These are phyloP conservation scores for Druon quercuslanigerum DNA, from an alignment of 1,140 invertebrate species.

Conservation along the genomic window DNA sequence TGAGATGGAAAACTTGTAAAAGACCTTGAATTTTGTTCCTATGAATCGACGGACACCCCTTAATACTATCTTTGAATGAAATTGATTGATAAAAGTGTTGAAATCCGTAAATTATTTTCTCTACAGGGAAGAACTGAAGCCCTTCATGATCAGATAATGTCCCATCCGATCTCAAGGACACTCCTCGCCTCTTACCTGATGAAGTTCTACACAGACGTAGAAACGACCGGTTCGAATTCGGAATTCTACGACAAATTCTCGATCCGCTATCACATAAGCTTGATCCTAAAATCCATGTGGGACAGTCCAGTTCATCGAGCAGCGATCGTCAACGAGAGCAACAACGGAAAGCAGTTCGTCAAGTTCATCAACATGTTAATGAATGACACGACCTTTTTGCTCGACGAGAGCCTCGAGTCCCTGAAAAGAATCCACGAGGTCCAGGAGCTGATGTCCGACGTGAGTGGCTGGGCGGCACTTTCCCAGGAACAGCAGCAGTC, in stretches of 20 bases:
- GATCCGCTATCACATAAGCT: conserved; percentile 97
- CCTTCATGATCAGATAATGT: conserved; percentile 83
- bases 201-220: conserved; percentile 99
- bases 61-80: too few species aligned
- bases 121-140: conserved; percentile 77
- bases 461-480: conserved; percentile 80
- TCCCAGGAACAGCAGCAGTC: conserved; percentile 85
- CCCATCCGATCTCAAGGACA: conserved; percentile 89
- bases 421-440: conserved; percentile 97
- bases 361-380: conserved; percentile 99
- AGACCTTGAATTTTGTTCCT: too few species aligned
- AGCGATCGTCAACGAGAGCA: conserved; percentile 88
- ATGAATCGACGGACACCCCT: too few species aligned
- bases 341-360: conserved; percentile 94
- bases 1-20: too few species aligned
- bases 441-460: conserved; percentile 89
- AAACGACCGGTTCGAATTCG: conserved; percentile 96
- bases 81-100: background rate
- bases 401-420: conserved; percentile 97
- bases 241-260: conserved; percentile 99
- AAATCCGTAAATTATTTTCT: conserved; percentile 42
- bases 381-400: conserved; percentile 98
- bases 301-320: conserved; percentile 81
- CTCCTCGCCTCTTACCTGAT: conserved; percentile 91
- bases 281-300: conserved; percentile 95